A percentile compares a stretch with the other conserved stretches of the same genome.
These are phyloP conservation scores for Drosophila barbarae DNA, from an alignment of 2,888 invertebrate genomes.

Conservation along the genomic window DNA sequence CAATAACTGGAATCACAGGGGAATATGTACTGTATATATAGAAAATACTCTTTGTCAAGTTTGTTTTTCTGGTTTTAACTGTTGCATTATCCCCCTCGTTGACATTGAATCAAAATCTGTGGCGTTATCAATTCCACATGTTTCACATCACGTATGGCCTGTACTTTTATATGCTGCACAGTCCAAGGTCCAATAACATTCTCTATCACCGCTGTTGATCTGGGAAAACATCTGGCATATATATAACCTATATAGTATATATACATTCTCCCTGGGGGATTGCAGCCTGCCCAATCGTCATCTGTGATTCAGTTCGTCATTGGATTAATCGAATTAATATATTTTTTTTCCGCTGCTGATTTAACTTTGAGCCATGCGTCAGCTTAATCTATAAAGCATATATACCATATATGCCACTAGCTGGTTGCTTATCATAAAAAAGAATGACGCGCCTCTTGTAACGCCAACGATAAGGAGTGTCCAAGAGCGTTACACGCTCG, in stretches of 20 bases:
- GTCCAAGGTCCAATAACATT: slow-evolving; percentile 23
- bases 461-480: slow-evolving; percentile 26
- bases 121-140: slow-evolving; percentile 18
- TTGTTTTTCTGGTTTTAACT: background rate
- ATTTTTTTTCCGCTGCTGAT: slow-evolving; percentile 9
- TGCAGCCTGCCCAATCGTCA: background rate
- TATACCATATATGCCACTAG: background rate
- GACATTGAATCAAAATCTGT: slow-evolving; percentile 22
- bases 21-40: background rate
- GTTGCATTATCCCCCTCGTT: slow-evolving; percentile 14
- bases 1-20: background rate
- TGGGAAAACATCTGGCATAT: slow-evolving; percentile 27
- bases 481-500: slow-evolving; percentile 3
- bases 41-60: slow-evolving; percentile 4
- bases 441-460: slow-evolving; percentile 33
- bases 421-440: slow-evolving; percentile 19
- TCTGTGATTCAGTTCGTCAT: slow-evolving; percentile 10
- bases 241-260: background rate
- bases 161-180: slow-evolving; percentile 14
- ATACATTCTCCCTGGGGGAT: slow-evolving; percentile 2
- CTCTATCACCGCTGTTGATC: slow-evolving; percentile 18
- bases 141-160: slow-evolving; percentile 10
- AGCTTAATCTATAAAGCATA: slow-evolving; percentile 24
- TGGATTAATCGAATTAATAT: slow-evolving; percentile 23
- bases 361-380: slow-evolving; percentile 28